These are phyloP conservation scores for Mastacembelus armatus DNA, from an alignment of 2,797 vertebrate genomes.

Conservation along the genomic window DNA sequence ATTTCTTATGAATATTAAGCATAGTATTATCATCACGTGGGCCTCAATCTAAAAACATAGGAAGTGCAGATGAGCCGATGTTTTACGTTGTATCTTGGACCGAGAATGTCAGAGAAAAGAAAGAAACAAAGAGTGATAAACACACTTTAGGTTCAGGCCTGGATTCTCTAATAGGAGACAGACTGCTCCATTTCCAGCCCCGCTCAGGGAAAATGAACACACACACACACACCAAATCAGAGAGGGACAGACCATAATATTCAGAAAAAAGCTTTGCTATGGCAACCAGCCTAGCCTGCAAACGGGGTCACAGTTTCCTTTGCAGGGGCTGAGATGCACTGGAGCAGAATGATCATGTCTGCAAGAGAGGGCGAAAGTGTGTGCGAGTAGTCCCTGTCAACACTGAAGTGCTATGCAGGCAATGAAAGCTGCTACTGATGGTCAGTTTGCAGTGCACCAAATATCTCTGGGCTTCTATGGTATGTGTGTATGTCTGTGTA, in stretches of 20 bases:
- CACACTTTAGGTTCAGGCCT: conserved; percentile 22
- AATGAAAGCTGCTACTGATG: conserved; percentile 58
- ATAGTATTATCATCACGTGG: neutral
- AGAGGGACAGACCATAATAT: conserved; percentile 70
- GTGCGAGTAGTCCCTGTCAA: conserved; percentile 49
- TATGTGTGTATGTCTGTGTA: conserved; percentile 14
- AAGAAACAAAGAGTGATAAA: neutral
- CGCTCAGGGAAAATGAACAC: conserved; percentile 44
- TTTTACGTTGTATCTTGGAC: conserved; percentile 12
- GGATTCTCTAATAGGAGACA: conserved; percentile 42
- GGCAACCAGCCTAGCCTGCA: conserved; percentile 75
- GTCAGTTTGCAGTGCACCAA: conserved; percentile 37
- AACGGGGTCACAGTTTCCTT: conserved; percentile 79
- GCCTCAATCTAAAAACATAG: neutral
- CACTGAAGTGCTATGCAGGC: conserved; percentile 53
- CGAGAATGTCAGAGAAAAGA: conserved; percentile 1
- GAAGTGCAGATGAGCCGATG: conserved; percentile 2
- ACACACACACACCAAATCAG: conserved; percentile 22
- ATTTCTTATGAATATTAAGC: neutral
- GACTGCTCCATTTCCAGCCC: conserved; percentile 57
- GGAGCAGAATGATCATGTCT: conserved; percentile 77
- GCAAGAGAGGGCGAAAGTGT: conserved; percentile 15
- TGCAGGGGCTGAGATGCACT: conserved; percentile 68
- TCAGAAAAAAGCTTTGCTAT: conserved; percentile 69
- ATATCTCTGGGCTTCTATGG: conserved; percentile 35